Conservation (phyloP, 2,797 vertebrate genomes). For the Phataginus tricuspis region DNA sequence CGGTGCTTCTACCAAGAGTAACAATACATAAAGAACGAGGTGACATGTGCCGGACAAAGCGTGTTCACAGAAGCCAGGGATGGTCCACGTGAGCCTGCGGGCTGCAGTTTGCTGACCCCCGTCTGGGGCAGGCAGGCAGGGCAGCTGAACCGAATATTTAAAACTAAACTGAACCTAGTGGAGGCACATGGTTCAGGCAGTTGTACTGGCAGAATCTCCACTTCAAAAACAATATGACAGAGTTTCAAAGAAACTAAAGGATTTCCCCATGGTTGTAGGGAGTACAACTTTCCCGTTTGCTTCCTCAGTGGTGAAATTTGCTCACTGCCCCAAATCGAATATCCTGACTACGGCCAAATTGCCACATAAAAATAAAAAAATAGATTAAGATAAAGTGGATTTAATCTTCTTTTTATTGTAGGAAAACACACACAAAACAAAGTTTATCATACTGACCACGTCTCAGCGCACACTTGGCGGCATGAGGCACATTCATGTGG, state of each 20-base stretch:
- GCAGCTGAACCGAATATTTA: too few species aligned
- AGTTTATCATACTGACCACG: background rate
- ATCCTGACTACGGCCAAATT: background rate
- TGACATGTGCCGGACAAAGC: background rate
- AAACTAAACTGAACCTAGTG: accelerated
- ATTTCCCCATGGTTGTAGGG: background rate
- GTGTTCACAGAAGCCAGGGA: accelerated
- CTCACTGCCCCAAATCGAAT: background rate
- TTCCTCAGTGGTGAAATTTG: background rate
- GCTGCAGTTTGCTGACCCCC: background rate
- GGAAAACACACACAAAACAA: background rate
- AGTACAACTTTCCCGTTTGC: background rate
- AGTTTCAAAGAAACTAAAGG: background rate
- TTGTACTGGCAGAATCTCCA: accelerated
- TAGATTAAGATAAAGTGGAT: background rate
- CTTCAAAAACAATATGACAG: background rate
- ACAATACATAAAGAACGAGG: background rate
- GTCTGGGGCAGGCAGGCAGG: background rate
- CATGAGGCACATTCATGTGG: accelerated
- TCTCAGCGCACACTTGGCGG: background rate
- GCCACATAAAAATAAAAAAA: background rate
- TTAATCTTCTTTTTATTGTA: background rate
- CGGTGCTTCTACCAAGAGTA: background rate
- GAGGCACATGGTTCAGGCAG: background rate
- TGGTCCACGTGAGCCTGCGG: accelerated